Percentiles rank a stretch among this genome's conserved stretches.
Conservation (phyloP, 2,113 vertebrate genomes). For the Crotalus horridus region DNA sequence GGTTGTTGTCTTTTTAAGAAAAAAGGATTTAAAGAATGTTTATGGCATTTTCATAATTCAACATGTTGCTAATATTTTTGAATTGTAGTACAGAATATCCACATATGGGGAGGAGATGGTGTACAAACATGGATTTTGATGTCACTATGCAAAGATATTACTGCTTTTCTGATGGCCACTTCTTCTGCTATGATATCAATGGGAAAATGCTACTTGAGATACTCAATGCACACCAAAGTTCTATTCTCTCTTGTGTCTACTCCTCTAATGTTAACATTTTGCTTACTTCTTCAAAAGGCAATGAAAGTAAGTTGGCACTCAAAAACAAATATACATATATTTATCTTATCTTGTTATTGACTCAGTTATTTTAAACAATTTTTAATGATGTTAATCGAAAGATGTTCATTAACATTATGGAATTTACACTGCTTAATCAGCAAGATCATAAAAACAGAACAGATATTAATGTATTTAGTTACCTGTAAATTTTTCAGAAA, state of each 20-base stretch:
- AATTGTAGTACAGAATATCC: constrained; percentile 26
- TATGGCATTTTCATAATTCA: neutral
- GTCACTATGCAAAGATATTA: constrained; percentile 26
- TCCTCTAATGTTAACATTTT: neutral
- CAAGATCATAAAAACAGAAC: neutral
- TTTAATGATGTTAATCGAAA: neutral
- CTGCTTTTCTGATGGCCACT: neutral
- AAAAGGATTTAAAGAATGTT: neutral
- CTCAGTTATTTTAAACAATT: neutral
- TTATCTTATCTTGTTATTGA: neutral
- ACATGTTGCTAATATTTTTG: constrained; percentile 7
- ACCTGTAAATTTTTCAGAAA: neutral
- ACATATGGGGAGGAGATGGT: constrained; percentile 23
- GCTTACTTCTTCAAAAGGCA: constrained; percentile 31
- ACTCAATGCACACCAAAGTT: neutral
- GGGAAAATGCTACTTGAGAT: constrained; percentile 13
- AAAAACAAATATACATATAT: neutral
- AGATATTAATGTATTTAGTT: neutral
- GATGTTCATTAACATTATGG: neutral
- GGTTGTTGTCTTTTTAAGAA: neutral
- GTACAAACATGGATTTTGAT: constrained; percentile 35
- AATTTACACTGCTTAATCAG: neutral
- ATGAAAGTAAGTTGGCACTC: neutral
- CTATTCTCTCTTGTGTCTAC: constrained; percentile 20
- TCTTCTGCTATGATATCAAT: constrained; percentile 39